Base-by-base conservation (phyloP, 2,113 vertebrate species). In the Lathamus discolor region DNA sequence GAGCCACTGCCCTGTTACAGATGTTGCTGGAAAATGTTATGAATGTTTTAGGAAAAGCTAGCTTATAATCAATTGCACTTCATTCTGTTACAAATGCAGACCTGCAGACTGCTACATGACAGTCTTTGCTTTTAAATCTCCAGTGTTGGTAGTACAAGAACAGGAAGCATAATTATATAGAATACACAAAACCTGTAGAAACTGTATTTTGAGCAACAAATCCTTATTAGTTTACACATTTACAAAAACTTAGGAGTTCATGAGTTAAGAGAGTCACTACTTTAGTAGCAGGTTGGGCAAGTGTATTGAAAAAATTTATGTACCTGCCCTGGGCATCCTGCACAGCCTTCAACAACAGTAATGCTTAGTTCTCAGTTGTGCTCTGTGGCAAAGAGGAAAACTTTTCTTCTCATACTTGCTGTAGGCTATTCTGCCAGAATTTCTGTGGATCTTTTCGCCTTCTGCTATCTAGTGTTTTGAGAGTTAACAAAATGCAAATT, bases 341-440 rank as follows among this genome's bases (percentile, higher is more conserved):
- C 17, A 46, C 19, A 85, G 9, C 10, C 18, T 7, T 2, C 1
- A 2, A 6, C 28, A 48, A 1, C 10, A 59, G 16, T 17, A 44
- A 10, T 6, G 11, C 8, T 31, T 63, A 17, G 5, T 64, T 64
- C 22, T 84, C 15, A 24, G 28, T 11, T 3, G 4, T 18, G 20
- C 8, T 73, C 51, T 55, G 11, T 28, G 54, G 33, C 35, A 41
- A 49, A 83, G 17, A 67, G 7, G 70, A 67, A 20, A 24, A 7
- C 1, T 64, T 83, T 80, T 49, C 20, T 14, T 61, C 22, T 81
- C 2, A 0, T 43, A 14, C 20, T 57, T 74, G 11, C 43, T 72
- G 68, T 39, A 78, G 64, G 17, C 14, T 51, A 39, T 52, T 70
- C 41, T 57, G 4, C 13, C 35, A 87, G 27, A 43, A 70, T 62